Percentiles rank a stretch among this genome's conserved stretches.
These are phyloP conservation scores for Musca domestica DNA, from an alignment of 1,140 invertebrate species.

Conservation along the genomic window DNA sequence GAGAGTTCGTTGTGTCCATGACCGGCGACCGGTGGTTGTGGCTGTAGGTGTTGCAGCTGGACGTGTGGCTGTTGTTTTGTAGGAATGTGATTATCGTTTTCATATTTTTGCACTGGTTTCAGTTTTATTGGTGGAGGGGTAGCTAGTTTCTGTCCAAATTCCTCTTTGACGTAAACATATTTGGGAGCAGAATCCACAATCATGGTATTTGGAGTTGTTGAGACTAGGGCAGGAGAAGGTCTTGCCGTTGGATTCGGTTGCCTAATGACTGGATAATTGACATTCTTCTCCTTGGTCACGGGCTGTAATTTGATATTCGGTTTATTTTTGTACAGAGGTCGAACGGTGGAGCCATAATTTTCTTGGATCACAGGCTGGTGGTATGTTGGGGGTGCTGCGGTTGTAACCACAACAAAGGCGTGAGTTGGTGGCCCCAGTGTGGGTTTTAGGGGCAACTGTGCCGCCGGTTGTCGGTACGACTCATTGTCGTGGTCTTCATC, in stretches of 20 bases:
- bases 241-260: constrained; percentile 12
- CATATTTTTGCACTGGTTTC: constrained; percentile 37
- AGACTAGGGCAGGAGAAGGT: neutral
- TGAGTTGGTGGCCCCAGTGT: constrained; percentile 20
- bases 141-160: constrained; percentile 23
- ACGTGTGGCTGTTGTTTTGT: constrained; percentile 7
- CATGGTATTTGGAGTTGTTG: neutral
- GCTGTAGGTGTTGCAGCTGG: neutral
- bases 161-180: constrained; percentile 12
- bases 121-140: constrained; percentile 40
- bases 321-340: constrained; percentile 25
- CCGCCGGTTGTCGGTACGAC: constrained; percentile 23
- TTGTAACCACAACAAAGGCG: constrained; percentile 24
- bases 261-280: constrained; percentile 11
- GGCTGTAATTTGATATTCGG: constrained; percentile 26
- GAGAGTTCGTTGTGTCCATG: neutral
- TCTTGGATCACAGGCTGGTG: constrained; percentile 5
- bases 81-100: constrained; percentile 28
- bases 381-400: constrained; percentile 5
- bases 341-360: constrained; percentile 20
- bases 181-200: neutral
- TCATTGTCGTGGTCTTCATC: constrained; percentile 37
- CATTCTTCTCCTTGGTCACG: constrained; percentile 11
- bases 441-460: constrained; percentile 26
- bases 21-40: neutral